These are phyloP conservation scores for Germaria angustata DNA, from an alignment of 2,888 invertebrate species.

Conservation along the genomic window DNA sequence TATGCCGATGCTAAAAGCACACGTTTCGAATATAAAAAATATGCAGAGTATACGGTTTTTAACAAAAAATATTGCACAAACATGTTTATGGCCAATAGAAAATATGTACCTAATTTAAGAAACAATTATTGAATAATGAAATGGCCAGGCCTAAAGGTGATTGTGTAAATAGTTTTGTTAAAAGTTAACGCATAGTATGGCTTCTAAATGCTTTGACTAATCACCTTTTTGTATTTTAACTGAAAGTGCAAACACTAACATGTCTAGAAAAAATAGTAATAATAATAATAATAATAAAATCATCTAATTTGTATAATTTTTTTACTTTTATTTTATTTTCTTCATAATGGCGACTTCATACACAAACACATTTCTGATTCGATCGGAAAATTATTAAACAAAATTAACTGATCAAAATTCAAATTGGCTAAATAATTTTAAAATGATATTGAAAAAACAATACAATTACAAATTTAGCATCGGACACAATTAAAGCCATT, in stretches of 20 bases:
- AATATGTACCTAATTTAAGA: slow-evolving; percentile 62
- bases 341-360: slow-evolving; percentile 1
- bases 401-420: slow-evolving; percentile 56
- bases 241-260: slow-evolving; percentile 16
- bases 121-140: background rate
- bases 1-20: slow-evolving; percentile 64
- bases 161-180: slow-evolving; percentile 69
- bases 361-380: slow-evolving; percentile 23
- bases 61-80: slow-evolving; percentile 69
- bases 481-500: slow-evolving; percentile 93
- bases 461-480: slow-evolving; percentile 81
- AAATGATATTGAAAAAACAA: slow-evolving; percentile 56
- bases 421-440: slow-evolving; percentile 43
- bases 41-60: slow-evolving; percentile 39
- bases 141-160: slow-evolving; percentile 60
- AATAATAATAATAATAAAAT: background rate
- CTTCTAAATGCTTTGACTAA: slow-evolving; percentile 59
- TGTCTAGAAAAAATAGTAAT: background rate
- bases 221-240: slow-evolving; percentile 36
- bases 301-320: slow-evolving; percentile 24
- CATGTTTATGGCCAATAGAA: slow-evolving; percentile 54
- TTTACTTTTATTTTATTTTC: slow-evolving; percentile 31
- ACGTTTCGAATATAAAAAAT: slow-evolving; percentile 35
- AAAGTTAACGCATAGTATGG: slow-evolving; percentile 56
- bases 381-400: slow-evolving; percentile 27